These are phyloP conservation scores for Danaus melanippus DNA, from an alignment of 1,140 invertebrate genomes.

Conservation along the genomic window DNA sequence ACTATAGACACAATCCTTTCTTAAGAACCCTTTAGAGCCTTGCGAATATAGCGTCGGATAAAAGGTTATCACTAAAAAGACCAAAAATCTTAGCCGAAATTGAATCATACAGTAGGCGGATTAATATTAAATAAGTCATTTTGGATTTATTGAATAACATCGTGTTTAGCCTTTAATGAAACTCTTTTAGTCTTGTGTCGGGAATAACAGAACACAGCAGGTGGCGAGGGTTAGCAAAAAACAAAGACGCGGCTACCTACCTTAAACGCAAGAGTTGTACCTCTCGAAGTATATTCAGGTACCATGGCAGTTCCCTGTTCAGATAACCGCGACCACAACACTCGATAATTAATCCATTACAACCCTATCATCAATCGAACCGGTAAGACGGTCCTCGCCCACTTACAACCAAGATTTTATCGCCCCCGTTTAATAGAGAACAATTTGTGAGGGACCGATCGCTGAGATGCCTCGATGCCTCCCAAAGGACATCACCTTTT, in stretches of 20 bases:
- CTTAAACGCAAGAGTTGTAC: constrained; percentile 16
- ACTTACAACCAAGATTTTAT: constrained; percentile 53
- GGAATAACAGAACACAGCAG: constrained; percentile 10
- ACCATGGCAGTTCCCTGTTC: constrained; percentile 16
- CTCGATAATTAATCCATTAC: constrained; percentile 40
- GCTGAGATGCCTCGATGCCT: constrained; percentile 51
- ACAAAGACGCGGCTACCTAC: constrained; percentile 18
- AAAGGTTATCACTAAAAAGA: no score
- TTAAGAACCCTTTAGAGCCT: no score
- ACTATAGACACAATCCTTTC: constrained; percentile 18
- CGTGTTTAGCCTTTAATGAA: background rate
- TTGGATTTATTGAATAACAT: constrained; percentile 18
- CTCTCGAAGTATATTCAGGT: constrained; percentile 15
- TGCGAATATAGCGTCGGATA: no score
- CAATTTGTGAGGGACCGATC: constrained; percentile 53
- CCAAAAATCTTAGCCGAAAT: no score
- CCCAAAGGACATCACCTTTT: constrained; percentile 67
- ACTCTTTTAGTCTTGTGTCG: no score
- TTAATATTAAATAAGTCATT: constrained; percentile 16
- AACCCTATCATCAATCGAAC: constrained; percentile 34
- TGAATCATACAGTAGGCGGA: no score
- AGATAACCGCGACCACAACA: constrained; percentile 23
- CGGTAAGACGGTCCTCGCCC: constrained; percentile 33
- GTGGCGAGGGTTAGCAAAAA: constrained; percentile 17
- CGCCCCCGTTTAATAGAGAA: constrained; percentile 49